Conservation (phyloP, 1,140 invertebrate species). For the Meloidogyne exigua region DNA sequence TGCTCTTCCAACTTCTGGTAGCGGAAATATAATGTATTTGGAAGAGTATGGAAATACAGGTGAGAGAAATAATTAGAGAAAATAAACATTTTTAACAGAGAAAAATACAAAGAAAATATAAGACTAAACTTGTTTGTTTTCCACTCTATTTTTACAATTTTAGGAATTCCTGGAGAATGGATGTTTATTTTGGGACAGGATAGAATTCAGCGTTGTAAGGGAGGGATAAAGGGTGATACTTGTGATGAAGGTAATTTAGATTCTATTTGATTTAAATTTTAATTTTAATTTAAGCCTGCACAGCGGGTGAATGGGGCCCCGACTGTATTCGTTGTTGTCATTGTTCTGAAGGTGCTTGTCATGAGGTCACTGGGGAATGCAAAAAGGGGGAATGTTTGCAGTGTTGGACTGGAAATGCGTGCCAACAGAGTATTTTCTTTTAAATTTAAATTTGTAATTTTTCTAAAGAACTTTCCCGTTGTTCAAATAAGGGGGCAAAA, state of each 20-base stretch:
- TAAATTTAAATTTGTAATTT: neutral
- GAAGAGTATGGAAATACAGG: constrained; percentile 60
- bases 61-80: neutral
- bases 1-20: constrained; percentile 60
- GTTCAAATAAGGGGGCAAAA: constrained; percentile 8
- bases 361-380: constrained; percentile 59
- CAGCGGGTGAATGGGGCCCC: constrained; percentile 55
- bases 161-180: constrained; percentile 61
- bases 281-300: constrained; percentile 47
- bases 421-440: constrained; percentile 48
- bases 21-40: constrained; percentile 63
- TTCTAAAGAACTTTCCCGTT: neutral
- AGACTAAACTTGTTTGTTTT: no score
- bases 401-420: constrained; percentile 53
- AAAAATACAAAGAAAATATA: no score
- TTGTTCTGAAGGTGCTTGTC: constrained; percentile 51
- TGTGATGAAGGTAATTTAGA: constrained; percentile 59
- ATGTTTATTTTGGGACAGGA: constrained; percentile 54
- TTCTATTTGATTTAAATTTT: neutral
- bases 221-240: constrained; percentile 62
- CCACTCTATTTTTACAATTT: neutral
- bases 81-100: no score
- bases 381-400: constrained; percentile 42
- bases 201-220: constrained; percentile 55
- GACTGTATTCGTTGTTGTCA: constrained; percentile 61